Base-by-base conservation (phyloP, 2,797 vertebrate species). In the Cichlasoma orientale region DNA sequence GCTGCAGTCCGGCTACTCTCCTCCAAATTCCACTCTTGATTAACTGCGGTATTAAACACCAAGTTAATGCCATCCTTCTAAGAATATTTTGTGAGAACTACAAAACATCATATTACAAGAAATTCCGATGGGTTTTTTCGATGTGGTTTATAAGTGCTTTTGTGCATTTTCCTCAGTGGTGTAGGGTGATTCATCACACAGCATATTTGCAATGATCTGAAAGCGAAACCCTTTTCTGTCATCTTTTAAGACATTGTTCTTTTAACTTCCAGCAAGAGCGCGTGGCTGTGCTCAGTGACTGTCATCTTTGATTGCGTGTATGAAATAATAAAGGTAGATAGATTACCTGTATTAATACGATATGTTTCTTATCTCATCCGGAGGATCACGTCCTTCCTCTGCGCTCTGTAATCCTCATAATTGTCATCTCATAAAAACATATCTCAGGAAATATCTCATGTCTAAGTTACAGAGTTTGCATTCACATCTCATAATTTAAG, bases 401-500 rank as follows among this genome's bases (percentile, higher is more conserved):
- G 14, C 21, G 41, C 29, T 78, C 12, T 7, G 11, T 18, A 33
- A 7, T 10, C 25, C 27, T 58, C 36, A 13, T 68, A 44, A 31
- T 3, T 9, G 57, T 79, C 75, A 31, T 47, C 5, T 66, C 61
- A 19, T 47, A 66, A 47, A 38, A 69, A 59, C 56, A 47, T 3
- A 16, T 44, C 2, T 23, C 54, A 80, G 83, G 72, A 72, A 80
- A 78, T 27, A 2, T 38, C 55, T 74, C 21, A 66, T 66, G 12
- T 19, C 23, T 1, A 27, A 1, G 0, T 79, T 74, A 71, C 4
- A 25, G 7, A 10, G 7, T 31, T 50, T 7, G 47, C 57, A 54
- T 59, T 79, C 53, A 56, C 33, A 31, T 27, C 47, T 72, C 41
- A 23, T 27, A 23, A 47, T 54, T 38, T 56, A 58, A 59, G 23